Evolutionary conservation across 1,140 invertebrate genomes (phyloP).

Genomic region (Colletes gigas): DNA sequence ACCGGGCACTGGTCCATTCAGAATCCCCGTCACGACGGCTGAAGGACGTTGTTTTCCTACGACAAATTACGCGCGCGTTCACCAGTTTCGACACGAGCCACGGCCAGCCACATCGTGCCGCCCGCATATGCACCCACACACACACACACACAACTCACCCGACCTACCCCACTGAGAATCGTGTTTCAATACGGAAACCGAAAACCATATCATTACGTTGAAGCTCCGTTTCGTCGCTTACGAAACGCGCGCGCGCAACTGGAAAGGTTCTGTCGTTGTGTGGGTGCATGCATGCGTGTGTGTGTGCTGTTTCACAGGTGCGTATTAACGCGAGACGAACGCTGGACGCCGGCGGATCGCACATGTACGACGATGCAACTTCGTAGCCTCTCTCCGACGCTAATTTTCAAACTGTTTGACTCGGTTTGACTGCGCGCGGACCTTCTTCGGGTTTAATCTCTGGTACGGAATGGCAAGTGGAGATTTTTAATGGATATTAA

Average conservation of each 20-base stretch:
- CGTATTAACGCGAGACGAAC: not conserved
- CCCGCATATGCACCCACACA: constrained; percentile 32
- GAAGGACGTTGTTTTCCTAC: constrained; percentile 57
- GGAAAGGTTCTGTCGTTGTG: not conserved
- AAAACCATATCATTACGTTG: constrained; percentile 79
- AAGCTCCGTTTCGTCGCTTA: constrained; percentile 72
- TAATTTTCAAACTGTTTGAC: not conserved
- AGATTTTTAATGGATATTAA: too few relatives aligned
- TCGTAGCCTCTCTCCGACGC: not conserved
- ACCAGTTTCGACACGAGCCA: constrained; percentile 6
- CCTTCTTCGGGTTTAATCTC: too few relatives aligned
- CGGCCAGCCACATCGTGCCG: constrained; percentile 38
- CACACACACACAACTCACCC: constrained; percentile 47
- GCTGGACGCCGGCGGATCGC: not conserved
- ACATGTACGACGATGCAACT: too few relatives aligned
- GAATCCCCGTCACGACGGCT: constrained; percentile 37
- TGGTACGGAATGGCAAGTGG: too few relatives aligned
- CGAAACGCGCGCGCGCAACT: constrained; percentile 47
- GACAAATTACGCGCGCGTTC: constrained; percentile 56
- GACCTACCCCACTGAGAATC: constrained; percentile 79
- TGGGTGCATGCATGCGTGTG: too few relatives aligned
- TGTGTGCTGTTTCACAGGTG: constrained; percentile 19
- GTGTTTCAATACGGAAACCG: constrained; percentile 80
- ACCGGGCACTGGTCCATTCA: constrained; percentile 44
- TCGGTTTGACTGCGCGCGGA: too few relatives aligned